Percentiles rank a stretch among this genome's conserved stretches.
Conservation (phyloP, 1,140 invertebrate genomes). For the Aphis craccivora region DNA sequence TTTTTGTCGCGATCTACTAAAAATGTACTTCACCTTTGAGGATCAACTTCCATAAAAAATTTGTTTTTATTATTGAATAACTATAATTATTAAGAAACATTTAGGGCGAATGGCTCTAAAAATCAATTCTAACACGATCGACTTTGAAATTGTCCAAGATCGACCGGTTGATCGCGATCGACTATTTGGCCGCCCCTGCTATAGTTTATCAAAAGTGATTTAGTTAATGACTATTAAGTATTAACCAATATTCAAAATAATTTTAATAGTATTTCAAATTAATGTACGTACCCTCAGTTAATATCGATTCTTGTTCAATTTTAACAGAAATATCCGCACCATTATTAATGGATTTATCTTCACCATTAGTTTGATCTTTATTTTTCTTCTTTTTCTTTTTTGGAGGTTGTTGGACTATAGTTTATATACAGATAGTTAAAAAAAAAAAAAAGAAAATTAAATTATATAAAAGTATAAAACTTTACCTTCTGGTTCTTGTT, state of each 20-base stretch:
- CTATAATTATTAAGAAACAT: no score
- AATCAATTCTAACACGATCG: no score
- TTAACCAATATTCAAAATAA: neutral
- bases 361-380: constrained; percentile 34
- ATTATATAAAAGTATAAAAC: neutral
- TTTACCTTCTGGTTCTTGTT: constrained; percentile 6
- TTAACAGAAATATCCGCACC: neutral
- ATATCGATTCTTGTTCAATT: constrained; percentile 50
- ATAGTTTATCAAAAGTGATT: no score
- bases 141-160: no score
- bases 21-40: no score
- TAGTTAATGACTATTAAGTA: no score
- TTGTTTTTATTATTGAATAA: no score
- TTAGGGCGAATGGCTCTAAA: no score
- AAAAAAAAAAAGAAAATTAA: neutral
- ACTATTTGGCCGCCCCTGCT: no score
- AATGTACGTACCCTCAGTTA: constrained; percentile 5
- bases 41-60: no score
- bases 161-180: no score
- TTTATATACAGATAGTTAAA: neutral
- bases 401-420: constrained; percentile 22
- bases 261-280: neutral
- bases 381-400: constrained; percentile 52
- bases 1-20: no score
- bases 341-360: neutral